Percentiles rank a stretch among this genome's conserved stretches.
Evolutionary conservation across 2,113 vertebrate species (phyloP).

Genomic region (Mobula birostris): DNA sequence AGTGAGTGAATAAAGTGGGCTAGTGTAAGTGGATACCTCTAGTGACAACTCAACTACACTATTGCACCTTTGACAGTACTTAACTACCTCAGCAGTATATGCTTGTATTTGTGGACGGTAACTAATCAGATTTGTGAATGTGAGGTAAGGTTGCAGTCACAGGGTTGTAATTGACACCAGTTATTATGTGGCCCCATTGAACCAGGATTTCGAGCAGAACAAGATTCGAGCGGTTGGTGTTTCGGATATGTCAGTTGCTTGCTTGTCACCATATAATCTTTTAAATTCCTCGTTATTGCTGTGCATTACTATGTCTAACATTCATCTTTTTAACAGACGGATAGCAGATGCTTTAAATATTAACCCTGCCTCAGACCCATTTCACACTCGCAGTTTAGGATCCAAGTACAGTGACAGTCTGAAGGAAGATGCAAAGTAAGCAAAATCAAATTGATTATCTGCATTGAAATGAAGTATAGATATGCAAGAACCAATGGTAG

Average conservation of each 20-base stretch:
- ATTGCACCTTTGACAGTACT: not conserved
- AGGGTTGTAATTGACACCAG: not conserved
- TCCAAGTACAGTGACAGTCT: conserved; percentile 84
- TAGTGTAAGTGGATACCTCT: no score
- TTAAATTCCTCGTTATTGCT: not conserved
- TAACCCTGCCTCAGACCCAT: conserved; percentile 78
- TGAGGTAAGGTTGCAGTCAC: not conserved
- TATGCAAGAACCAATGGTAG: no score
- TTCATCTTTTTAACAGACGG: conserved; percentile 52
- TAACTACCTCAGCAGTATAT: not conserved
- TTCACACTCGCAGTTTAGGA: conserved; percentile 69
- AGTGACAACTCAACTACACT: not conserved
- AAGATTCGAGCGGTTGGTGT: not conserved
- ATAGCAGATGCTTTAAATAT: conserved; percentile 91
- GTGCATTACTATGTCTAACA: not conserved
- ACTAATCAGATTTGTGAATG: not conserved
- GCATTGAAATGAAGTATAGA: not conserved
- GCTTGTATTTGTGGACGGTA: not conserved
- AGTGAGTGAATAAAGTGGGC: no score
- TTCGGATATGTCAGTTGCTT: not conserved
- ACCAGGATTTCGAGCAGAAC: not conserved
- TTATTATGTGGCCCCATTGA: not conserved
- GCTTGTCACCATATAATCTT: not conserved
- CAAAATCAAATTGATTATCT: not conserved
- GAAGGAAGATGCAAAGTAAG: conserved; percentile 87